Evolutionary conservation across 2,888 invertebrate species (phyloP), one percentile per base, ranked within the genome.

Genomic region (Scaptodrosophila latifasciaeformis): DNA sequence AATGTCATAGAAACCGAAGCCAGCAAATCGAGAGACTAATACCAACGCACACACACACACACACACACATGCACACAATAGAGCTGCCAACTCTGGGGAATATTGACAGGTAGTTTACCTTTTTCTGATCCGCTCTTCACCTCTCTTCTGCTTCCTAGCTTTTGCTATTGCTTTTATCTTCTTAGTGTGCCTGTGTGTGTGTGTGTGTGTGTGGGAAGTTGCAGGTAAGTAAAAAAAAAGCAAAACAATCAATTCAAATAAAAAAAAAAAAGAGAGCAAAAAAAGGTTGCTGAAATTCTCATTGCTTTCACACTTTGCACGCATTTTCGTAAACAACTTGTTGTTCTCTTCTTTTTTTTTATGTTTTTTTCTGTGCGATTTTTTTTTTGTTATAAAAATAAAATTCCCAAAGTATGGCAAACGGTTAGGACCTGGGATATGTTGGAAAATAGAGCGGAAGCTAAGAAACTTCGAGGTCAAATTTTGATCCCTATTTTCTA

Each of bases 321-420:
- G 70, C 67, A 78, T 69, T 82, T 80, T 82, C 80, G 82, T 82
- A 80, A 80, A 80, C 80, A 80, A 80, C 67, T 76, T 74, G 53
- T 55, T 53, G 29, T 54, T 62, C 53, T n/a, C 52, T 35, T 51
- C 39, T 46, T 60, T 58, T 59, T 54, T 56, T 55, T 17, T 12
- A 27, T 31, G 13, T 44, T 47, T 49, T 53, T 47, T n/a, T 31
- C 24, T 49, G 37, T 51, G 55, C 15, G 13, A n/a, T n/a, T n/a
- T n/a, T n/a, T n/a, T n/a, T n/a, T n/a, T n/a, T n/a, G n/a, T n/a
- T n/a, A n/a, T n/a, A n/a, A n/a, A n/a, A n/a, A n/a, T n/a, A n/a
- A n/a, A n/a, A n/a, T n/a, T n/a, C n/a, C n/a, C n/a, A n/a, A n/a
- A n/a, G n/a, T n/a, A n/a, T n/a, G n/a, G n/a, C n/a, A n/a, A n/a